Percentiles rank a stretch among this genome's conserved stretches.
Conservation (phyloP, 2,888 invertebrate genomes). For the Lasioglossum villosulum region DNA sequence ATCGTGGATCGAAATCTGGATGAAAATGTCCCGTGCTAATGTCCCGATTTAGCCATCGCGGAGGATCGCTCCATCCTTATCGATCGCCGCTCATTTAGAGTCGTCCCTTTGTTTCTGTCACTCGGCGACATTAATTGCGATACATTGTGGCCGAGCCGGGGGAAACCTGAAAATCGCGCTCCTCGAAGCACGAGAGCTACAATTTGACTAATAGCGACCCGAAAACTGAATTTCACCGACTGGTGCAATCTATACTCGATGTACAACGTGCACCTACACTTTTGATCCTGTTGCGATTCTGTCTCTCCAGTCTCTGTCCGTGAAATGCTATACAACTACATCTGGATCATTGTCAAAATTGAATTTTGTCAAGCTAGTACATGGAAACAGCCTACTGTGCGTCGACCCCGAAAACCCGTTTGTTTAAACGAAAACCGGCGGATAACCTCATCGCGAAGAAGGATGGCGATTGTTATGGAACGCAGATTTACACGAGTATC, state of each 20-base stretch:
- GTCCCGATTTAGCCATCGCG: neutral
- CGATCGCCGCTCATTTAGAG: neutral
- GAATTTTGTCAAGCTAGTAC: no score
- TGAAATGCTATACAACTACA: no score
- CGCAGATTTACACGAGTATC: neutral
- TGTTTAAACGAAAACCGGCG: neutral
- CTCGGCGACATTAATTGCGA: neutral
- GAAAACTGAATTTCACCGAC: neutral
- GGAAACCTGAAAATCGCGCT: neutral
- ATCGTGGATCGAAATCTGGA: constrained; percentile 5
- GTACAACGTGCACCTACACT: no score
- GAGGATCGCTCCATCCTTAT: neutral
- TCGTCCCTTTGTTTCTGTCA: neutral
- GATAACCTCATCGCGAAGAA: neutral
- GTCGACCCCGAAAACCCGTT: neutral
- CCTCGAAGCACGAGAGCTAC: neutral
- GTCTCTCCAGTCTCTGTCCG: no score
- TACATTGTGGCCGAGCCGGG: neutral
- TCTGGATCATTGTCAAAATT: no score
- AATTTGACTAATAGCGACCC: neutral
- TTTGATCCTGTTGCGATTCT: no score
- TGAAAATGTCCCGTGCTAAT: neutral
- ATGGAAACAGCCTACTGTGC: no score
- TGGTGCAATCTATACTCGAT: neutral
- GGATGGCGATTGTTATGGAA: neutral